A percentile compares a stretch with the other conserved stretches of the same genome.
Conservation (phyloP, 2,113 vertebrate genomes). For the Periophthalmus modestus region DNA sequence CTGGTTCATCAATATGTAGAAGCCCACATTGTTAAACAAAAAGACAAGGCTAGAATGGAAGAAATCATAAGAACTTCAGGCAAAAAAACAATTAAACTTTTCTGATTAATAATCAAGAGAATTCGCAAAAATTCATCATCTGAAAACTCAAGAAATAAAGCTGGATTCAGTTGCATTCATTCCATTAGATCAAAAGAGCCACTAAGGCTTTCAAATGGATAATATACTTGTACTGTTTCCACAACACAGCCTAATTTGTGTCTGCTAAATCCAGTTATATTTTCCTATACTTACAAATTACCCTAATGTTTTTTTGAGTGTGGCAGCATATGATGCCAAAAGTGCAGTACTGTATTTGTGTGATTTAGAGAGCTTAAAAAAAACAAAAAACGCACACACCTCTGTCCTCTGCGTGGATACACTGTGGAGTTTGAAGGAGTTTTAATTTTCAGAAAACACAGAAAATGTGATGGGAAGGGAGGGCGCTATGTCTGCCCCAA, state of each 20-base stretch:
- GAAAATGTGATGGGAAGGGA: too few relatives aligned
- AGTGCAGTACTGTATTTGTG: constrained; percentile 36
- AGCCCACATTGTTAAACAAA: constrained; percentile 40
- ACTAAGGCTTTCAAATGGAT: constrained; percentile 44
- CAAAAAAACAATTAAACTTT: constrained; percentile 57
- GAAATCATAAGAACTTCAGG: constrained; percentile 43
- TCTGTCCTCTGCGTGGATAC: too few relatives aligned
- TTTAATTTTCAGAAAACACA: too few relatives aligned
- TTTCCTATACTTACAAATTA: constrained; percentile 50
- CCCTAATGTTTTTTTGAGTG: constrained; percentile 33
- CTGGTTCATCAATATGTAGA: constrained; percentile 43
- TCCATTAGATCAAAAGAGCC: constrained; percentile 49
- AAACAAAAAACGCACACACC: too few relatives aligned
- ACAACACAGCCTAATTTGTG: constrained; percentile 45
- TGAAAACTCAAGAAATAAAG: constrained; percentile 54
- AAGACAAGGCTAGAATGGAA: constrained; percentile 35
- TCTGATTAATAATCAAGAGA: constrained; percentile 68
- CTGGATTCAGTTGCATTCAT: constrained; percentile 46
- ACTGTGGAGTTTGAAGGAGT: too few relatives aligned
- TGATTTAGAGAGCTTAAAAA: constrained; percentile 53
- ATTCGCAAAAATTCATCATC: constrained; percentile 43
- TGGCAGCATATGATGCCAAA: constrained; percentile 22
- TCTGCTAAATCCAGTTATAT: constrained; percentile 34
- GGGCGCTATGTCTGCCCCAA: too few relatives aligned
- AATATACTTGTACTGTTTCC: constrained; percentile 43